Base-by-base conservation (phyloP, 2,113 vertebrate species). In the Phyllostomus hastatus region DNA sequence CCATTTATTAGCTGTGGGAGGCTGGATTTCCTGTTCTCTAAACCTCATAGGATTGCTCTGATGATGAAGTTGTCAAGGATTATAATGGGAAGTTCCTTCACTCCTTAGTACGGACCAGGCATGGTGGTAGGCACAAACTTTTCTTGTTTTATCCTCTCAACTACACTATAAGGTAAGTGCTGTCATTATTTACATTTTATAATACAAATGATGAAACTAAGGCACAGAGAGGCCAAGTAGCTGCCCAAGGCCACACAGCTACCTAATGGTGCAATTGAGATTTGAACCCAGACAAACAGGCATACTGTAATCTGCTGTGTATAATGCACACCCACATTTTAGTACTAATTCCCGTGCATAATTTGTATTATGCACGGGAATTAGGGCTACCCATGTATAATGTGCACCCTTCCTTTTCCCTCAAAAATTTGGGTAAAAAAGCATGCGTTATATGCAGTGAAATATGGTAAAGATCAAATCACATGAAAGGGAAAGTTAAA, bases 211-310 rank as follows among this genome's bases (percentile, higher is more conserved):
- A 52, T 59, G 46, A 33, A 17, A 28, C 24, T 14, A 70, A 86
- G 64, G 12, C 31, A 46, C 70, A 76, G 79, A 73, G 50, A 48
- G 33, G 57, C 54, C 43, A 64, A 22, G 9, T 16, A 61, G 8
- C 24, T 52, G 57, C 12, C 24, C 78, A 61, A 73, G 50, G 24
- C 50, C 86, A 67, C 57, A 76, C n/a, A 95, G 92, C n/a, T 38
- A 38, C 70, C 41, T 2, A 24, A 35, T 4, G 75, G 17, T 20
- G 19, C 41, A 31, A 3, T 0, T 43, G 85, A 88, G 46, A 88
- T 69, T 46, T 54, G 64, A 95, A 88, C 9, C 46, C 52, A 59
- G 33, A 84, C 5, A 54, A 67, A 69, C 43, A n/a, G 0, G 11
- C n/a, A 8, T 12, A 24, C 22, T 59, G 57, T 24, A 59, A 7